Evolutionary conservation across 2,888 invertebrate genomes (phyloP), one percentile per base, ranked within the genome.

Genomic region (Lacanobia oleracea): DNA sequence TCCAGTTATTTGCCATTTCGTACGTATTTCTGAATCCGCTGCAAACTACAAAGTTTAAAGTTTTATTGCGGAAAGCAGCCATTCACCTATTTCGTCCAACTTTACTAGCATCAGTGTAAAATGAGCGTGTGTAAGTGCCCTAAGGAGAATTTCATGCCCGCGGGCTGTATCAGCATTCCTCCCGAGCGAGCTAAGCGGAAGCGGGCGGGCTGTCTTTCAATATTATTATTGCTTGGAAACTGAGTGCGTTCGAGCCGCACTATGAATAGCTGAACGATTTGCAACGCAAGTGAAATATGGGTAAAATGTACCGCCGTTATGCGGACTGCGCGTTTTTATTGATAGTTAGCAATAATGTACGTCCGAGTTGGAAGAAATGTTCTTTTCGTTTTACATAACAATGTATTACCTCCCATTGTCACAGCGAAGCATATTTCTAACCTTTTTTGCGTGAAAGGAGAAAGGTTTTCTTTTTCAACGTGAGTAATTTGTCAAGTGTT

Each of bases 191-290:
- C 88, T 86, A 89, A 88, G 91, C 92, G 91, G 92, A 92, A 92
- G 88, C 89, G 84, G 80, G 85, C 89, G 85, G 77, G 85, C 88
- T 90, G 89, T 91, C 91, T 91, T 89, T 90, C 88, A 89, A 88
- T 91, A 91, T 90, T 90, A 90, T 91, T 90, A 90, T 88, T 87
- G 87, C 88, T 87, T 83, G 85, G 87, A 88, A 92, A 89, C 87
- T 83, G 79, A 86, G 88, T 84, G 84, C 87, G 82, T 85, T 69
- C 71, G 66, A 72, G 79, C 69, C 72, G 68, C 72, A 83, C 84
- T 85, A 86, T 84, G 87, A 89, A 89, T 90, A 87, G 87, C 86
- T 80, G 69, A 87, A 84, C 84, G 87, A 88, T 89, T 89, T 86
- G 88, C 89, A 75, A 86, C 85, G 87, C 86, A 72, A 77, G 84